A percentile compares a stretch with the other conserved stretches of the same genome.
Evolutionary conservation across 2,888 invertebrate genomes (phyloP).

Genomic region (Tipula helvola): DNA sequence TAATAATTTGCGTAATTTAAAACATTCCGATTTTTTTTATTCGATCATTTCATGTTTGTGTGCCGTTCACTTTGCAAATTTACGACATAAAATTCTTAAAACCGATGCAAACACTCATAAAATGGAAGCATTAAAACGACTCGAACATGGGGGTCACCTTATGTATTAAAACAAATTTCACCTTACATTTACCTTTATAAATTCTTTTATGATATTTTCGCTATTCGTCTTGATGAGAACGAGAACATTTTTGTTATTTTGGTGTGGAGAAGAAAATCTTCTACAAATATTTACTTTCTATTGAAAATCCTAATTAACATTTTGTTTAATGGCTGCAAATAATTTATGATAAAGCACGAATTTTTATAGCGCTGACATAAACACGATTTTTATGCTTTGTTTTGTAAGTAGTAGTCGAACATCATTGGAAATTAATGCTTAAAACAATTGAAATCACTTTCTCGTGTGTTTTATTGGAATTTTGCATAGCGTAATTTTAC

Average conservation of each 20-base stretch:
- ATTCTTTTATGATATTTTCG: not conserved
- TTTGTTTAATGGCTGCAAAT: not conserved
- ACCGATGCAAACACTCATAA: too few species aligned
- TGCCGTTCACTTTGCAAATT: too few species aligned
- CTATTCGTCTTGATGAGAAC: not conserved
- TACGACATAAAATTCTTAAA: too few species aligned
- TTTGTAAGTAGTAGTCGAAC: not conserved
- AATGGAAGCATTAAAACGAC: not conserved
- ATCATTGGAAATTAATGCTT: not conserved
- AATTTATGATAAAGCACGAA: not conserved
- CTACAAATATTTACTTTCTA: not conserved
- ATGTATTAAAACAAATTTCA: not conserved
- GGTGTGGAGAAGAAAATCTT: not conserved
- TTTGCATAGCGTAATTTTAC: not conserved
- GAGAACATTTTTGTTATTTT: not conserved
- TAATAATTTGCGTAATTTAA: too few species aligned
- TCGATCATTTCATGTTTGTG: too few species aligned
- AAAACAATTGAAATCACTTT: not conserved
- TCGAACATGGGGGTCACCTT: not conserved
- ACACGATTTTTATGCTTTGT: not conserved
- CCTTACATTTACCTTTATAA: not conserved
- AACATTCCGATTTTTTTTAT: too few species aligned
- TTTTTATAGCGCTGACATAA: not conserved
- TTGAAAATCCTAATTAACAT: not conserved
- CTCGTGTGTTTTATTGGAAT: not conserved